phyloP scores from a whole-genome alignment of 2,797 vertebrate species.

The Acomys russatus region DNA sequence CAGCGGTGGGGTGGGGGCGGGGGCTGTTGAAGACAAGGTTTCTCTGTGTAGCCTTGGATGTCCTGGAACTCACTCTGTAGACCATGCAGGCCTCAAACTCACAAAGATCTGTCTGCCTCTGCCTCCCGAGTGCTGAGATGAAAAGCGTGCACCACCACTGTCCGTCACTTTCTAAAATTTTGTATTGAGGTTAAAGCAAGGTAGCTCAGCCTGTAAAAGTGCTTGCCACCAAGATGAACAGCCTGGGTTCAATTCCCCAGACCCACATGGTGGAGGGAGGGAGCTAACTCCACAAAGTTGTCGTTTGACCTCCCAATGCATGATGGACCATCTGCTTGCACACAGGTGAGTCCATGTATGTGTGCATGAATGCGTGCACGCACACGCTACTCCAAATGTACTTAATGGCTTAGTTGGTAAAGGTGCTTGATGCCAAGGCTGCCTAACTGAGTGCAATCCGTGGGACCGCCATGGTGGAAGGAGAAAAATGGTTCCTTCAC shows the following conservation, averaged over 20 bases:
- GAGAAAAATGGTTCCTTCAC: background rate
- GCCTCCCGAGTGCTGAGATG: too few relatives aligned
- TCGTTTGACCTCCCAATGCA: background rate
- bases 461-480: background rate
- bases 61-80: too few relatives aligned
- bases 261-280: background rate
- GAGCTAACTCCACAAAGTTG: background rate
- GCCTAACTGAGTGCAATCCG: background rate
- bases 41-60: too few relatives aligned
- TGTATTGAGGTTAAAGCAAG: background rate
- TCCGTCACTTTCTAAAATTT: too few relatives aligned
- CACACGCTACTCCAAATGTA: background rate
- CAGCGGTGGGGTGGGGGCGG: too few relatives aligned
- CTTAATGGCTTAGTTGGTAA: background rate
- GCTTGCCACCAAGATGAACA: background rate
- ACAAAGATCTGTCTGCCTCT: too few relatives aligned
- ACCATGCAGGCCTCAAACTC: too few relatives aligned
- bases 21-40: too few relatives aligned
- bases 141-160: too few relatives aligned
- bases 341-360: background rate
- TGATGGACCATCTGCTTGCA: background rate
- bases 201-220: background rate
- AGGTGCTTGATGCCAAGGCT: background rate
- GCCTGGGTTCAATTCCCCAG: background rate
- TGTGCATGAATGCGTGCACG: fast-evolving